Evolutionary conservation across 1,140 invertebrate genomes (phyloP), one percentile per base, ranked within the genome.

Genomic region (Drosophila tani): DNA sequence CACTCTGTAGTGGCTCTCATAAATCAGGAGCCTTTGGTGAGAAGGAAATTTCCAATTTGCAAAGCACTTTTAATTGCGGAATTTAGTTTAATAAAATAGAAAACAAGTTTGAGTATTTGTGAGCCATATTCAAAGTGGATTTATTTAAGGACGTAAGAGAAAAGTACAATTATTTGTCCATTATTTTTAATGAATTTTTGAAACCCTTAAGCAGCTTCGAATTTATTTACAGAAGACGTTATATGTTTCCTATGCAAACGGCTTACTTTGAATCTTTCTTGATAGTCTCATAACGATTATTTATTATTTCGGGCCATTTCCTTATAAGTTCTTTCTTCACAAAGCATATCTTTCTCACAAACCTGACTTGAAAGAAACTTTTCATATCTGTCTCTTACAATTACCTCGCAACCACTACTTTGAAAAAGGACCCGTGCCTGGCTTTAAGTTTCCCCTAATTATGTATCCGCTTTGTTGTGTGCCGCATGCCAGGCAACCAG

Each of bases 391-490:
- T 21, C 27, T 40, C 3, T 17, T 32, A n/a, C 3, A 29, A 47
- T 49, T 47, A 49, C 12, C 5, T 9, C 1, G 12, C 38, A 45
- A 29, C 21, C 40, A 19, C 14, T 38, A 21, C 3, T 46, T 38
- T 5, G 1, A 24, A 17, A n/a, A 75, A 55, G 68, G 27, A 75
- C 47, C 27, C 65, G 46, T 41, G 49, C 32, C 60, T 32, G 38
- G 53, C 29, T 65, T 79, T 47, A 45, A 43, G 62, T 78, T 65
- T 58, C 57, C 68, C 74, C 77, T 88, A 88, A 88, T 90, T 81
- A 88, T 88, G 81, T 90, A 41, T 79, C 76, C 43, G 59, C 70
- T 86, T 86, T 75, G 62, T 64, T 73, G 51, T 68, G 53, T 40
- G 40, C 70, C 51, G 59, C 66, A 78, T 79, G 75, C 66, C 75